Conservation (phyloP, 2,888 invertebrate genomes). For the Cancer borealis region DNA sequence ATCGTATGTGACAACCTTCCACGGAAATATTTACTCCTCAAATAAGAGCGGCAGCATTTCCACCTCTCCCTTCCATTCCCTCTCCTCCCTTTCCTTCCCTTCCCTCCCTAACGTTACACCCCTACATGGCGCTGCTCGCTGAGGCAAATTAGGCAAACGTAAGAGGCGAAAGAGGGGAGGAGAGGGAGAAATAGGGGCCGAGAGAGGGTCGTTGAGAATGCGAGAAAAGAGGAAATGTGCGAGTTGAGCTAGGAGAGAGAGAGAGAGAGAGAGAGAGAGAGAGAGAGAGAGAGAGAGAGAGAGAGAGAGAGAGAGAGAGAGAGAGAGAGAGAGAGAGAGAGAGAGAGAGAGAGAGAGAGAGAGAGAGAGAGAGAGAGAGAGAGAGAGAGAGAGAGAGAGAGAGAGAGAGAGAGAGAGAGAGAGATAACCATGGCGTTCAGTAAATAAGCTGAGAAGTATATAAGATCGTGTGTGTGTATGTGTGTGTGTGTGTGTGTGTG, state of each 20-base stretch:
- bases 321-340: not conserved
- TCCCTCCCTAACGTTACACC: not conserved
- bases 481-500: no score
- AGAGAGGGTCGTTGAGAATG: conserved; percentile 23
- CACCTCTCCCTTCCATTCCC: not conserved
- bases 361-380: not conserved
- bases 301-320: not conserved
- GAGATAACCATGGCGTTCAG: no score
- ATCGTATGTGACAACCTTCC: not conserved
- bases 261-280: not conserved
- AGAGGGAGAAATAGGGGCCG: not conserved
- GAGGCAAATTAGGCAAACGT: conserved; percentile 43
- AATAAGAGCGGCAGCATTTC: conserved; percentile 9
- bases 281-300: conserved; percentile 18
- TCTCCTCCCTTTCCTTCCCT: not conserved
- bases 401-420: conserved; percentile 1
- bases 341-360: conserved; percentile 18
- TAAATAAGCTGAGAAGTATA: no score
- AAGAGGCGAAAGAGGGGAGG: conserved; percentile 23
- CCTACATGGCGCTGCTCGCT: conserved; percentile 26
- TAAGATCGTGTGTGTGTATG: no score
- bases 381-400: not conserved
- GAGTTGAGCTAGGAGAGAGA: not conserved
- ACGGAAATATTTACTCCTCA: conserved; percentile 29
- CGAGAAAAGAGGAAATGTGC: not conserved